Conservation (phyloP, 2,113 vertebrate genomes). For the Lates calcarifer region DNA sequence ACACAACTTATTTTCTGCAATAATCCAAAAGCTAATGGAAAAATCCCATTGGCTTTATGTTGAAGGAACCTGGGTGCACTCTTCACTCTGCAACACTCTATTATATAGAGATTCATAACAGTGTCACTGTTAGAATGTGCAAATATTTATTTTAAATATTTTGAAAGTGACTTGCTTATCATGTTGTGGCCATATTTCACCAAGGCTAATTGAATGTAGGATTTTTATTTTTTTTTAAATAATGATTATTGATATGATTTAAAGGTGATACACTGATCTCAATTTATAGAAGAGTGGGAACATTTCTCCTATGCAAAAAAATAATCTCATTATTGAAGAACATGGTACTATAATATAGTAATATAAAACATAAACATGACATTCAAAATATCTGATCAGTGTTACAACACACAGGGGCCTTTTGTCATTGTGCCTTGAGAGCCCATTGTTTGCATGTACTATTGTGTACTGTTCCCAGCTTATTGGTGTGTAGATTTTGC, state of each 20-base stretch:
- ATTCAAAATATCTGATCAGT: too few relatives aligned
- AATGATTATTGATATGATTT: not conserved
- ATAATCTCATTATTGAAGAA: not conserved
- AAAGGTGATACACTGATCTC: not conserved
- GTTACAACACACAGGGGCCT: not conserved
- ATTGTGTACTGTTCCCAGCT: not conserved
- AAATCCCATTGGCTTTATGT: too few relatives aligned
- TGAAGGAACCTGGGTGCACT: too few relatives aligned
- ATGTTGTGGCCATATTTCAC: not conserved
- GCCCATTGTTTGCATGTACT: not conserved
- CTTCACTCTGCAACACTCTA: too few relatives aligned
- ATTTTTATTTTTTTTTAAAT: constrained; percentile 1
- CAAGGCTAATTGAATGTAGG: not conserved
- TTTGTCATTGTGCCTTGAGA: constrained; percentile 22
- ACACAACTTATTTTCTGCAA: too few relatives aligned
- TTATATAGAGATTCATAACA: too few relatives aligned
- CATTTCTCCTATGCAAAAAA: not conserved
- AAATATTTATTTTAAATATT: constrained; percentile 9
- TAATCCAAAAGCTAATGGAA: too few relatives aligned
- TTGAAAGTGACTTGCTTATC: not conserved
- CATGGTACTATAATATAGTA: too few relatives aligned
- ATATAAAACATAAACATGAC: too few relatives aligned
- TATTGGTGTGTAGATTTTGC: not conserved
- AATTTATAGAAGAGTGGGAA: not conserved
- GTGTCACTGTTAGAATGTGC: constrained; percentile 14